Conservation (phyloP, 2,113 vertebrate genomes). For the Dunckerocampus dactyliophorus region DNA sequence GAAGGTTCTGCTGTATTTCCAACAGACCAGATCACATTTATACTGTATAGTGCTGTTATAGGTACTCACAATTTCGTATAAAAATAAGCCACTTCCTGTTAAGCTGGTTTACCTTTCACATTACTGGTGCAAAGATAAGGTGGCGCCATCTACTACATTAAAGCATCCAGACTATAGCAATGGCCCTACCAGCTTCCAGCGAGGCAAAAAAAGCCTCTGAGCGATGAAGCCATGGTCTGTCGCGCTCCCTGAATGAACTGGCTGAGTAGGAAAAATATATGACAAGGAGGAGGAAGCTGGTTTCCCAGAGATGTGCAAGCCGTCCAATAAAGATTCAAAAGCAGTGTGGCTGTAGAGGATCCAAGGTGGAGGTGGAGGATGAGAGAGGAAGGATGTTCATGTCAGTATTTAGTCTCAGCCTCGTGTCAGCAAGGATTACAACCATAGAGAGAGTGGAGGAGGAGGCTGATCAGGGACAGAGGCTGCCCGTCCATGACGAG, state of each 20-base stretch:
- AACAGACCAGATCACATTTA: too few relatives aligned
- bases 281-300: constrained; percentile 36
- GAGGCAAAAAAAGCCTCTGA: constrained; percentile 20
- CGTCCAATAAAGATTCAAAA: constrained; percentile 17
- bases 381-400: constrained; percentile 35
- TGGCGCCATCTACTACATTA: constrained; percentile 36
- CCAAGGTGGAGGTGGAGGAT: constrained; percentile 30
- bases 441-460: constrained; percentile 33
- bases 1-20: too few relatives aligned
- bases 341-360: constrained; percentile 17
- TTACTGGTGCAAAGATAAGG: constrained; percentile 18
- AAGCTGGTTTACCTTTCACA: constrained; percentile 60
- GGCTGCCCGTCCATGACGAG: constrained; percentile 24
- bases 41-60: too few relatives aligned
- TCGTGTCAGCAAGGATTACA: constrained; percentile 70
- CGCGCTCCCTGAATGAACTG: constrained; percentile 48
- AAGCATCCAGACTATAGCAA: constrained; percentile 22
- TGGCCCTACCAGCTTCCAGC: constrained; percentile 25
- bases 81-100: constrained; percentile 27
- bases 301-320: constrained; percentile 38
- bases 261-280: constrained; percentile 12
- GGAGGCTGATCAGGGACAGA: constrained; percentile 42
- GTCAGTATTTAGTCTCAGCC: constrained; percentile 60
- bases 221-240: constrained; percentile 33
- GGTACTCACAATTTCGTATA: neutral